These are phyloP conservation scores for Homarus americanus DNA, from an alignment of 1,140 invertebrate species.

Conservation along the genomic window DNA sequence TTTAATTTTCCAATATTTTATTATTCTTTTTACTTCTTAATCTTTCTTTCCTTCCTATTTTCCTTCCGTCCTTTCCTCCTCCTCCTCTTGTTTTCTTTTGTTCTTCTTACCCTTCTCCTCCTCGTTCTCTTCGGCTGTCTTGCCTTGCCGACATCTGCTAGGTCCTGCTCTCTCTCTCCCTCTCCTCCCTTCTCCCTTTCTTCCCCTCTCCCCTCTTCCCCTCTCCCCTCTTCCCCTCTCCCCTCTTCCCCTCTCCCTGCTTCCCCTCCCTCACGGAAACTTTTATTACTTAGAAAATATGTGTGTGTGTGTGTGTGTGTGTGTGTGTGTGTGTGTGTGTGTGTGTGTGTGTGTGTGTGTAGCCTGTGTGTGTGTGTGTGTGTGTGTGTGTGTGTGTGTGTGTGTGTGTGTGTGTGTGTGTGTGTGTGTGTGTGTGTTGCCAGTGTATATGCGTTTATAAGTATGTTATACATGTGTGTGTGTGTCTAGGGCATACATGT, in stretches of 20 bases:
- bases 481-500: background rate
- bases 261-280: background rate
- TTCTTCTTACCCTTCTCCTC: background rate
- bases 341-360: background rate
- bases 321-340: constrained; percentile 1
- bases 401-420: background rate
- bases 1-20: too few species aligned
- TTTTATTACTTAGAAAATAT: too few species aligned
- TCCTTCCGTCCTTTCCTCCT: too few species aligned
- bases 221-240: background rate
- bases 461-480: constrained; percentile 24
- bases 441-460: constrained; percentile 23
- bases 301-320: background rate
- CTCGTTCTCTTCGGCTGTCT: background rate
- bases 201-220: background rate
- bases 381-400: background rate
- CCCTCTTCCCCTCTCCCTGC: background rate
- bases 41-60: background rate
- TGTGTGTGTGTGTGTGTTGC: background rate
- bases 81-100: too few species aligned
- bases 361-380: background rate
- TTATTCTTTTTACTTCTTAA: too few species aligned
- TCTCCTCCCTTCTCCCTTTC: background rate
- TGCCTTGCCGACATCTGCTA: background rate
- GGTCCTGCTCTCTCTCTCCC: too few species aligned